These are phyloP conservation scores for Onychomys arenicola DNA, from an alignment of 2,797 vertebrate species.

Conservation along the genomic window DNA sequence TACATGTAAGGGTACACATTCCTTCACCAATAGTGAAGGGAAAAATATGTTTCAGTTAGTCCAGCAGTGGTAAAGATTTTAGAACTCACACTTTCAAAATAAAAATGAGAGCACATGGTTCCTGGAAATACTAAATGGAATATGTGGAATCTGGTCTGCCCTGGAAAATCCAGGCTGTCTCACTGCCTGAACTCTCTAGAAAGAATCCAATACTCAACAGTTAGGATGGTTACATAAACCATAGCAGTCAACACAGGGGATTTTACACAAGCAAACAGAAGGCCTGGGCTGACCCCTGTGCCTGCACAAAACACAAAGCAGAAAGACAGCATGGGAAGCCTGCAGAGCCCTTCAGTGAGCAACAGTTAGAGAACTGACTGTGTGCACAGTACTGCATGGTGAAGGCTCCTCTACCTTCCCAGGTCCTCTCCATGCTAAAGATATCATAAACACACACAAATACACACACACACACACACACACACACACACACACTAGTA, in stretches of 20 bases:
- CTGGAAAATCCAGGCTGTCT: conserved; percentile 46
- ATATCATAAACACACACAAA: not conserved
- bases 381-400: not conserved
- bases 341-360: not conserved
- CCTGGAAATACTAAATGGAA: not conserved
- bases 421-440: conserved; percentile 11
- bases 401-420: not conserved
- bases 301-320: conserved; percentile 6
- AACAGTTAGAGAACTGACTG: not conserved
- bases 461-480: too few relatives aligned
- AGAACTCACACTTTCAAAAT: conserved; percentile 53
- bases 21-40: not conserved
- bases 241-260: conserved; percentile 32
- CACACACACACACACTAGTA: not conserved
- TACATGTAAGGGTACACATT: not conserved
- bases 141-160: conserved; percentile 9
- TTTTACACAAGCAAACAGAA: conserved; percentile 47
- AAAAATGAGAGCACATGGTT: conserved; percentile 49
- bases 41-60: conserved; percentile 20
- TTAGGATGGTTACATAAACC: not conserved
- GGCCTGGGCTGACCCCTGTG: not conserved
- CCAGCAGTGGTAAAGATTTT: not conserved
- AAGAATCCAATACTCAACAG: conserved; percentile 55
- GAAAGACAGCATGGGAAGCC: not conserved
- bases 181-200: conserved; percentile 51